phyloP scores from a whole-genome alignment of 2,888 invertebrate genomes.

The Thereva unica region DNA sequence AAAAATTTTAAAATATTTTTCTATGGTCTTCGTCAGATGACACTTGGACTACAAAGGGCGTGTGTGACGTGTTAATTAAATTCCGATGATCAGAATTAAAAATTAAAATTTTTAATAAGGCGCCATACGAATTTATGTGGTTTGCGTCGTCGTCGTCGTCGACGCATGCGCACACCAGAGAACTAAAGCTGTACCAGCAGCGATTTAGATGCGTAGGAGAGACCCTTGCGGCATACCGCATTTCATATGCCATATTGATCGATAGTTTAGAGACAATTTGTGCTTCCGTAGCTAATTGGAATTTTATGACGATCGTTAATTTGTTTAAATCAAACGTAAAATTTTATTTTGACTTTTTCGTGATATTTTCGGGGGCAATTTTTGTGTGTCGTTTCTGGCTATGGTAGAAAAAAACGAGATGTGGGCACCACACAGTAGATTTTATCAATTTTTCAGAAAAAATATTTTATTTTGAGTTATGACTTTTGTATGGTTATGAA shows the following conservation, averaged over 20 bases:
- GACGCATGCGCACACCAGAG: not conserved
- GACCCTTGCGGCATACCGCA: not conserved
- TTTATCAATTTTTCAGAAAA: too few relatives aligned
- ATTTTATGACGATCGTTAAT: constrained; percentile 31
- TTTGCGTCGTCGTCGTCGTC: not conserved
- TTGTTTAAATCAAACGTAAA: constrained; percentile 11
- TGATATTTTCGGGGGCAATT: too few relatives aligned
- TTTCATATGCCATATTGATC: constrained; percentile 8
- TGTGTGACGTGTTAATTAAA: constrained; percentile 31
- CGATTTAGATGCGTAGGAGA: constrained; percentile 21
- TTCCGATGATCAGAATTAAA: constrained; percentile 22
- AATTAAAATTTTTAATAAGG: constrained; percentile 23
- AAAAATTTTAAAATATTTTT: constrained; percentile 10
- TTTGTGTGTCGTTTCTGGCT: too few relatives aligned
- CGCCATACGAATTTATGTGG: constrained; percentile 18
- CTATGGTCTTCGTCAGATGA: not conserved
- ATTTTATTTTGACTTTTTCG: too few relatives aligned
- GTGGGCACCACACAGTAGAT: too few relatives aligned
- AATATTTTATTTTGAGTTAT: too few relatives aligned
- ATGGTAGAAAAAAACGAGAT: too few relatives aligned
- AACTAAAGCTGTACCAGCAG: not conserved
- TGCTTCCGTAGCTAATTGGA: constrained; percentile 34
- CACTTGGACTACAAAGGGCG: not conserved
- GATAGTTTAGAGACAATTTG: constrained; percentile 30
- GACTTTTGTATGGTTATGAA: too few relatives aligned